Evolutionary conservation across 2,888 invertebrate genomes (phyloP), one percentile per base, ranked within the genome.

Genomic region (Lasioglossum vierecki): DNA sequence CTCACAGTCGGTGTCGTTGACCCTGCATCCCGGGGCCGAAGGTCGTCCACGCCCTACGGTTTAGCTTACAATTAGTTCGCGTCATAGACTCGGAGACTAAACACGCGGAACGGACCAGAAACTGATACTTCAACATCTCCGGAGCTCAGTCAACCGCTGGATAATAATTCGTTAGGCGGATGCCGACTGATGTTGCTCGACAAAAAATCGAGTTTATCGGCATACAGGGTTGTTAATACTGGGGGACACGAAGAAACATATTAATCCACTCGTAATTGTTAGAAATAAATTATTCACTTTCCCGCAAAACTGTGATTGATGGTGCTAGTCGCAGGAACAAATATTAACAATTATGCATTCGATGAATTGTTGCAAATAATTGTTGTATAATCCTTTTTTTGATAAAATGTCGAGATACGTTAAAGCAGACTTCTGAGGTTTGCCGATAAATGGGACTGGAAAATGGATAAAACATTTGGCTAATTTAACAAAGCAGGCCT

Each of bases 11-110:
- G 41, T 41, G 68, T 49, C n/a, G 49, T 39, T 26, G 39, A 76
- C 66, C 76, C 60, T 63, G 39, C 68, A 66, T 66, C 66, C 9
- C 35, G 35, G 30, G 39, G 68, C 68, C 39, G 39, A 70, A 70
- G 68, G 68, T 70, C 68, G 39, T 70, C 68, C 68, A 70, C 68
- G 41, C 68, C 68, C 68, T 70, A 70, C 68, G 68, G 68, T 41
- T 70, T 70, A 70, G 68, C 22, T 70, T 41, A 70, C 75, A 73
- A 73, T 73, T 73, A 73, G 44, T 73, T 15, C 73, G 49, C 73
- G 73, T 44, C 73, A 44, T 11, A 26, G 73, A 30, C n/a, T 73
- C 73, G 41, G 68, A 70, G 68, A 70, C 68, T 70, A 70, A 70
- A 70, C 68, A 70, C 41, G 68, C 22, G 22, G 39, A 41, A 39